A percentile compares a stretch with the other conserved stretches of the same genome.
phyloP scores from a whole-genome alignment of 2,113 vertebrate genomes.

The Rhinolophus sinicus region DNA sequence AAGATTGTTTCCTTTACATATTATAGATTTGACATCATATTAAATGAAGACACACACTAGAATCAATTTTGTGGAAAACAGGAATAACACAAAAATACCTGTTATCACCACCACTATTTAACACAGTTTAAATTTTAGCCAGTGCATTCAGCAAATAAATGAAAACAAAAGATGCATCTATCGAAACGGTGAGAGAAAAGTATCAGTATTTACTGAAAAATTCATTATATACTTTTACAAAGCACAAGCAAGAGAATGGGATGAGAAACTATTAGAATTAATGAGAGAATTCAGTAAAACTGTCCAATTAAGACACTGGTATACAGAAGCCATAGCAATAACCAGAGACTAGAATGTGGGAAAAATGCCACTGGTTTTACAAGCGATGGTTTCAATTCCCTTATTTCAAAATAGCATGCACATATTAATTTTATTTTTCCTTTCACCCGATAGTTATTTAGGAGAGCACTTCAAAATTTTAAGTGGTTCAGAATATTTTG shows the following conservation, averaged over 20 bases:
- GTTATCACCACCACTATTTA: not conserved
- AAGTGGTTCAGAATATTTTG: not conserved
- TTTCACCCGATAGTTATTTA: not conserved
- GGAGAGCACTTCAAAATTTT: not conserved
- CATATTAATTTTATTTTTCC: not conserved
- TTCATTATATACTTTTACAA: not conserved
- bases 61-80: not conserved
- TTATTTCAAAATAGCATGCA: not conserved
- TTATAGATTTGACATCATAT: not conserved
- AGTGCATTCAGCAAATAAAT: not conserved
- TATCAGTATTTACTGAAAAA: not conserved
- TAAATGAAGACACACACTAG: not conserved
- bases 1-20: not conserved
- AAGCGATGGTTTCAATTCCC: not conserved
- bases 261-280: conserved; percentile 24
- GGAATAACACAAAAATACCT: not conserved
- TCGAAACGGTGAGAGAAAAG: not conserved
- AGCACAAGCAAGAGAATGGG: not conserved
- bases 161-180: not conserved
- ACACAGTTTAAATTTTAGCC: not conserved
- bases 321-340: not conserved
- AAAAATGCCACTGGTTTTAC: not conserved
- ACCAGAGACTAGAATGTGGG: not conserved
- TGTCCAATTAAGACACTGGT: not conserved
- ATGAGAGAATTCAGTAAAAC: not conserved